Base-by-base conservation (phyloP, 2,888 invertebrate genomes). In the Branchipolynoe longqiensis region DNA sequence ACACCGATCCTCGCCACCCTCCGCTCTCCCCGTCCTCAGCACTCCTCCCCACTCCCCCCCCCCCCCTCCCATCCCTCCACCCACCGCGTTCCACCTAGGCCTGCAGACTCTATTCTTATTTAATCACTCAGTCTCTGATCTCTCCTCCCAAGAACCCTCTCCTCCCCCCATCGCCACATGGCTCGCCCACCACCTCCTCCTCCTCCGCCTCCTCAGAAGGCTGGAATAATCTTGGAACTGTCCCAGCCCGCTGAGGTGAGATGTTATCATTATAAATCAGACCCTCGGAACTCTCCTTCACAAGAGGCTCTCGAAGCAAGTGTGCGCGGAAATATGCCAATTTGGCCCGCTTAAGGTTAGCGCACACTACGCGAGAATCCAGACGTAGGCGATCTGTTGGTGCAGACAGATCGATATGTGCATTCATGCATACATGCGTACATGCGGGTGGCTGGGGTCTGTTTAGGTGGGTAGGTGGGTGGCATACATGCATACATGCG, bases 261-360 rank as follows among this genome's bases (percentile, higher is more conserved):
- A 69, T 69, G 69, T 69, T 69, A 69, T 69, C 69, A 69, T 69
- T 69, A 69, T 69, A 69, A 69, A 69, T 69, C 69, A 69, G 36
- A 62, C 25, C 25, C 22, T n/a, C n/a, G n/a, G n/a, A n/a, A n/a
- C n/a, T n/a, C n/a, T n/a, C n/a, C n/a, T n/a, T n/a, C n/a, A n/a
- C n/a, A n/a, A n/a, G n/a, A n/a, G n/a, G n/a, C n/a, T n/a, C n/a
- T n/a, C n/a, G n/a, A n/a, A n/a, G n/a, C n/a, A n/a, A n/a, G n/a
- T n/a, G n/a, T n/a, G n/a, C n/a, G n/a, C n/a, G n/a, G n/a, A n/a
- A n/a, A n/a, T n/a, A n/a, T n/a, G n/a, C n/a, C n/a, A n/a, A n/a
- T n/a, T n/a, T n/a, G n/a, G n/a, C n/a, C n/a, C n/a, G n/a, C n/a
- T n/a, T n/a, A n/a, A n/a, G n/a, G n/a, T n/a, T n/a, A n/a, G n/a